phyloP scores from a whole-genome alignment of 2,797 vertebrate species.

The Lacerta agilis region DNA sequence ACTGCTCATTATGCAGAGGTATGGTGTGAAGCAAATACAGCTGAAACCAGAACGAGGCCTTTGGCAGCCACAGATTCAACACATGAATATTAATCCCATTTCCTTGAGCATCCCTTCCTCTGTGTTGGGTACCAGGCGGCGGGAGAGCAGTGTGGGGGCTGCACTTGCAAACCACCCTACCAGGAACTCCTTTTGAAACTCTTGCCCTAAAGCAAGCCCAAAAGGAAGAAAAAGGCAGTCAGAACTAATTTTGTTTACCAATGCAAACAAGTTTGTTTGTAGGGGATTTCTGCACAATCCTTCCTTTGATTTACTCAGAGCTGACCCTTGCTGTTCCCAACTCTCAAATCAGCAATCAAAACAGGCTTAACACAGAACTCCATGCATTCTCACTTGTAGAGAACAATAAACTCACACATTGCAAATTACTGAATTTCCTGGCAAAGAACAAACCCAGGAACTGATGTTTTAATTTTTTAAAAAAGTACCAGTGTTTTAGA shows the following conservation, averaged over 20 bases:
- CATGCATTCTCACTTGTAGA: background rate
- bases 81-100: conserved; percentile 10
- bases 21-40: background rate
- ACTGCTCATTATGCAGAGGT: background rate
- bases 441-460: background rate
- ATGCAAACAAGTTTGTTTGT: background rate
- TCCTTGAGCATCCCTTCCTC: background rate
- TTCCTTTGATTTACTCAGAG: conserved; percentile 5
- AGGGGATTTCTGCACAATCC: background rate
- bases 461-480: too few relatives aligned
- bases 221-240: background rate
- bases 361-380: conserved; percentile 19
- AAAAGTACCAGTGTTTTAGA: too few relatives aligned
- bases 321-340: conserved; percentile 19
- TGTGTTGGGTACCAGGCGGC: background rate
- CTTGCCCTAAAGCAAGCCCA: background rate
- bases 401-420: background rate
- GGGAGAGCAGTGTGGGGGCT: background rate
- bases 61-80: background rate
- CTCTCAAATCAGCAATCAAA: conserved; percentile 1
- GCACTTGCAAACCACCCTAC: background rate
- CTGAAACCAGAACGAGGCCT: background rate
- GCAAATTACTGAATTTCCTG: background rate
- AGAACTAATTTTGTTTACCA: conserved; percentile 23
- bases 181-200: background rate